Base-by-base conservation (phyloP, 2,797 vertebrate genomes). In the Halcyon leucocephala region DNA sequence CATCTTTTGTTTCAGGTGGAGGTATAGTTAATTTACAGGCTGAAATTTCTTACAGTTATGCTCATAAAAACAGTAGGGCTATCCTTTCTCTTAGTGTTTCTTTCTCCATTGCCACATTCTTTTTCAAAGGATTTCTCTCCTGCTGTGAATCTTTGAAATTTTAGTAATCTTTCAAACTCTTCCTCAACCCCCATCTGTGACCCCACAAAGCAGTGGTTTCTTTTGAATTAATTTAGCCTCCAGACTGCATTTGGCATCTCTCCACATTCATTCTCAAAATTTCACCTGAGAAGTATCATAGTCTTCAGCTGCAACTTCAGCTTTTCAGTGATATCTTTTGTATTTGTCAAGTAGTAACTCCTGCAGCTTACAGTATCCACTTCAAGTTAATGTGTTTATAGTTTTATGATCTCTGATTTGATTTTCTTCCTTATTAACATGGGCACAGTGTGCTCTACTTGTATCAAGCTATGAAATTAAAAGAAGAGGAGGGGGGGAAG, bases 401-500 rank as follows among this genome's bases (percentile, higher is more conserved):
- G 28, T 62, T 73, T 60, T 49, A 48, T 57, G 2, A 39, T 48
- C 16, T 71, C 37, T 55, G 12, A 12, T 41, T 52, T 6, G 31
- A 6, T 54, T 12, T 85, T 61, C 11, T 33, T 82, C 64, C 24
- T 74, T 73, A 20, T 25, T 49, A 11, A 18, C 39, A 3, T 37
- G 33, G 12, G n/a, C 22, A 5, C 20, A 61, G 7, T 26, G 9
- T n/a, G 62, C 15, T 5, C 86, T 29, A 14, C 2, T 3, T 6
- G 10, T 57, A 64, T 15, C 29, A 64, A n/a, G 11, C 18, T 46
- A 58, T n/a, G 21, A 62, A 11, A 11, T 28, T 44, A 25, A 79
- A 89, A 74, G 5, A 85, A 51, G 2, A 1, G 10, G 5, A 26
- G 4, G 4, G 7, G 0, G 0, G 4, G 3, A 5, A 7, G n/a